A percentile compares a stretch with the other conserved stretches of the same genome.
phyloP scores from a whole-genome alignment of 2,888 invertebrate species.

The Eudemis profundana region DNA sequence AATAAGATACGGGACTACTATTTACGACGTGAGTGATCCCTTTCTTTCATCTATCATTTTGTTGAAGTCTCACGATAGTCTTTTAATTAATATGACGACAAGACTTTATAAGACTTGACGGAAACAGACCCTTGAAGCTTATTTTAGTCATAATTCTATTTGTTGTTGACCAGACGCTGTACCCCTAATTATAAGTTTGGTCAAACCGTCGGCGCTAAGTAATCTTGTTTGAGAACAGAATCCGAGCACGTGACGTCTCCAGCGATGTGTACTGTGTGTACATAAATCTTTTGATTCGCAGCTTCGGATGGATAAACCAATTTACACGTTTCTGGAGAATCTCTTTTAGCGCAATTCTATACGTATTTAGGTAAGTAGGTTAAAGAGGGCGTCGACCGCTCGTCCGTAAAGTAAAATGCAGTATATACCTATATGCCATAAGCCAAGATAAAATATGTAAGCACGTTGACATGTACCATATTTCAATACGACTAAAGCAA shows the following conservation, averaged over 20 bases:
- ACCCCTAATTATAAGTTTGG: constrained; percentile 23
- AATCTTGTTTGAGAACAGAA: constrained; percentile 32
- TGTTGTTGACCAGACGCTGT: background rate
- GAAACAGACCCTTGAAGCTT: background rate
- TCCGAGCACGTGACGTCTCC: constrained; percentile 30
- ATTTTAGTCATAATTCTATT: constrained; percentile 6
- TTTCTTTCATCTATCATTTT: too few species aligned
- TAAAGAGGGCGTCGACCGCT: constrained; percentile 24
- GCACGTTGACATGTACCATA: background rate
- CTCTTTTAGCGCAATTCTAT: constrained; percentile 38
- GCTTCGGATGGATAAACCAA: constrained; percentile 50
- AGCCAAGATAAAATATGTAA: too few species aligned
- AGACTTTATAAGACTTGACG: background rate
- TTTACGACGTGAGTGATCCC: too few species aligned
- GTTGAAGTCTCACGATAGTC: too few species aligned
- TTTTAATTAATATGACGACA: too few species aligned
- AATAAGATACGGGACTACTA: too few species aligned
- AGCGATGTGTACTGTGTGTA: constrained; percentile 32
- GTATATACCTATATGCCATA: too few species aligned
- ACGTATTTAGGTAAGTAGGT: constrained; percentile 27
- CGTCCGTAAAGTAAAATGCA: background rate
- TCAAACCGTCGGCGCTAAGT: constrained; percentile 9
- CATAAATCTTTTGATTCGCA: constrained; percentile 44
- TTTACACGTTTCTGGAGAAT: constrained; percentile 47
- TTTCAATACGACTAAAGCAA: too few species aligned